Base-by-base conservation (phyloP, 1,140 invertebrate genomes). In the Teleogryllus occipitalis region DNA sequence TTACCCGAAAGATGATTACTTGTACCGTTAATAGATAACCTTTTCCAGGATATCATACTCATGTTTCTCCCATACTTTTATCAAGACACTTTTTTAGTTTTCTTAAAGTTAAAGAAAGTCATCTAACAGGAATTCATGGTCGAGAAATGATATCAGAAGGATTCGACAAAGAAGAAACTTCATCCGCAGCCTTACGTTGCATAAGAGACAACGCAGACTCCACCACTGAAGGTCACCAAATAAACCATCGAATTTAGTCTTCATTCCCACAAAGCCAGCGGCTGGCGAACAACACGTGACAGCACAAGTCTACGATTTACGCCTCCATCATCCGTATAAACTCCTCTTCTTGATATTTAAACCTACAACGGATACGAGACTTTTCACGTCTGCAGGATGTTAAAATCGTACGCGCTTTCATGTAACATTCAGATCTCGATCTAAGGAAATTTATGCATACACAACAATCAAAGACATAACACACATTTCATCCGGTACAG, bases 381-480 rank as follows among this genome's bases (percentile, higher is more conserved):
- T 65, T 65, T 65, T 65, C 54, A 65, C 54, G 54, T 65, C 54
- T 65, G 54, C 54, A 65, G 54, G 54, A 65, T 65, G 54, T 65
- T 65, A 65, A 65, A 65, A 65, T 65, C 54, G 54, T 65, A 65
- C 54, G 54, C 54, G 54, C 54, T 65, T 65, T 65, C 54, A 65
- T 65, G 54, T 65, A 65, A 65, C 54, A 65, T 18, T 65, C 54
- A 65, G 54, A 65, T 65, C 54, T 65, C 54, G 54, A 65, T 65
- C 54, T 65, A 65, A 65, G 54, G 54, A 65, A 65, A 65, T 65
- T 65, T 65, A 65, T 65, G 54, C 54, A 65, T 65, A 65, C 54
- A 65, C 54, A 65, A 65, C 54, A 18, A 65, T 65, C 54, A 65
- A 65, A 65, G 54, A 65, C 54, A 65, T 65, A 65, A 65, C 54